These are phyloP conservation scores for Trissoscelio sp. DNA, from an alignment of 2,888 invertebrate species.

Conservation along the genomic window DNA sequence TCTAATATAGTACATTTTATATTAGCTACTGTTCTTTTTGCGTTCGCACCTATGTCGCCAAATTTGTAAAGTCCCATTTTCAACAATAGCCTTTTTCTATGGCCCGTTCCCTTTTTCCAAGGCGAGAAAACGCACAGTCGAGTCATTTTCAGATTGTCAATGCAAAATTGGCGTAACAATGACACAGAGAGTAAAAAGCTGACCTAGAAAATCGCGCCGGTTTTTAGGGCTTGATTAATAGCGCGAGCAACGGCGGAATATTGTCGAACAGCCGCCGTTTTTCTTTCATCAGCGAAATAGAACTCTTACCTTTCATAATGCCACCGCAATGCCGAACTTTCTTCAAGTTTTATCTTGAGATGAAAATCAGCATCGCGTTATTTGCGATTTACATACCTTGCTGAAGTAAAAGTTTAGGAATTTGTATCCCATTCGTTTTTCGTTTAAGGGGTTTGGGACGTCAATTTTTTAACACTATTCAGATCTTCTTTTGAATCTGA, in stretches of 20 bases:
- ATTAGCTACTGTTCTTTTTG: constrained; percentile 26
- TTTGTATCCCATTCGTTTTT: constrained; percentile 14
- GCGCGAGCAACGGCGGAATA: constrained; percentile 58
- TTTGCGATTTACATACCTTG: constrained; percentile 40
- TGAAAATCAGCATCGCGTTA: constrained; percentile 31
- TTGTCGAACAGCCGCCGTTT: constrained; percentile 39
- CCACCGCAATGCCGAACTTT: constrained; percentile 42
- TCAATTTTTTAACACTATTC: no score
- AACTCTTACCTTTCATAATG: constrained; percentile 57
- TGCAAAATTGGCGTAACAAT: constrained; percentile 59
- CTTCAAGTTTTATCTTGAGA: constrained; percentile 37
- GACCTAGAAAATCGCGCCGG: constrained; percentile 59
- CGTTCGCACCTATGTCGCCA: constrained; percentile 11
- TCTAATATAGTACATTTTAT: no score
- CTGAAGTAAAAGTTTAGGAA: constrained; percentile 56
- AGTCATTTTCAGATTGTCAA: constrained; percentile 33
- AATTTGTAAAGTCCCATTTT: constrained; percentile 44
- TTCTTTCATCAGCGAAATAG: constrained; percentile 50
- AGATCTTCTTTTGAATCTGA: no score
- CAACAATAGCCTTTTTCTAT: constrained; percentile 32
- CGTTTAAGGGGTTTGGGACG: no score
- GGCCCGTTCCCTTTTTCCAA: constrained; percentile 38
- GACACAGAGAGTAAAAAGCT: constrained; percentile 55
- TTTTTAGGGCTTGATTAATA: constrained; percentile 67
- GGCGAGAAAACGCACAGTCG: constrained; percentile 26